These are phyloP conservation scores for Thunnus albacares DNA, from an alignment of 2,797 vertebrate genomes.

Conservation along the genomic window DNA sequence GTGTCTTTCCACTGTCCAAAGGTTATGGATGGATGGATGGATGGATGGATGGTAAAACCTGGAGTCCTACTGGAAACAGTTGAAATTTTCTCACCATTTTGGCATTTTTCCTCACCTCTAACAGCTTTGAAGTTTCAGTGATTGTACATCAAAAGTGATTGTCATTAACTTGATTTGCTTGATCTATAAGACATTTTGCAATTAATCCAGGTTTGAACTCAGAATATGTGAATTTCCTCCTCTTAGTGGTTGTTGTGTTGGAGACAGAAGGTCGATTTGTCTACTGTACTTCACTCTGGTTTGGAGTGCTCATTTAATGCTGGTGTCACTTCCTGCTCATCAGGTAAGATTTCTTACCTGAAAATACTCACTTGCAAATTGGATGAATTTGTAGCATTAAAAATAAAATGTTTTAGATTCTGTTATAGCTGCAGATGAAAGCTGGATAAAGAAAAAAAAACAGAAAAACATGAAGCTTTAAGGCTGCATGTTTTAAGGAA, in stretches of 20 bases:
- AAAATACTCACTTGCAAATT: neutral
- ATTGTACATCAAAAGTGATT: too few species aligned
- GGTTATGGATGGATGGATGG: neutral
- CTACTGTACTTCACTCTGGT: neutral
- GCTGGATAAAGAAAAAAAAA: slow-evolving; percentile 1
- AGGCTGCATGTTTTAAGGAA: neutral
- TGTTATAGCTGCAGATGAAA: neutral
- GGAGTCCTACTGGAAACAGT: neutral
- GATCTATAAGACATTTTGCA: neutral
- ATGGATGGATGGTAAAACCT: neutral
- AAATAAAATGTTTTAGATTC: neutral
- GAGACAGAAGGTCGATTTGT: slow-evolving; percentile 30
- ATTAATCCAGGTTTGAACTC: neutral
- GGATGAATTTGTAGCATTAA: neutral
- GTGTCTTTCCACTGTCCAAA: neutral
- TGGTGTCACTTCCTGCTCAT: slow-evolving; percentile 22
- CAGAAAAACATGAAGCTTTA: neutral
- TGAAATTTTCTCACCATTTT: neutral
- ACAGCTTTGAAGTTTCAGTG: too few species aligned
- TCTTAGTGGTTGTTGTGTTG: slow-evolving; percentile 30
- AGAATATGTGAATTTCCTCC: neutral
- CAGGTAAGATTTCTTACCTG: neutral
- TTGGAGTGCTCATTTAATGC: slow-evolving; percentile 3
- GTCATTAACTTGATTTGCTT: too few species aligned
- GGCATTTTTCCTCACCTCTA: neutral